Evolutionary conservation across 2,113 vertebrate species (phyloP).

Genomic region (Syrmaticus mikado): DNA sequence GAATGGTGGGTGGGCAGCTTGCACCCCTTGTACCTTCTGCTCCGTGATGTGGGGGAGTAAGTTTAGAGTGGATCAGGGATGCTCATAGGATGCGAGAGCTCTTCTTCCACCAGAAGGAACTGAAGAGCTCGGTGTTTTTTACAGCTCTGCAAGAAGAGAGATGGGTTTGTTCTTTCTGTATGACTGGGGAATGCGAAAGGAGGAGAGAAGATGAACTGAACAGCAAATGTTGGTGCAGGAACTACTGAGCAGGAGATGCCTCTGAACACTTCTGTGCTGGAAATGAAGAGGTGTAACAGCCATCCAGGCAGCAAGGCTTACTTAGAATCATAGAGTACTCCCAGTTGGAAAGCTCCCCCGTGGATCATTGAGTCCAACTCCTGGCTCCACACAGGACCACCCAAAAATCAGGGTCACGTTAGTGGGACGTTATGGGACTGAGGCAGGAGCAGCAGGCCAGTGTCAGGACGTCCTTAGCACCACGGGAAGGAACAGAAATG

Average conservation of each 20-base stretch:
- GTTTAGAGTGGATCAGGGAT: neutral
- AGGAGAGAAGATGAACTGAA: neutral
- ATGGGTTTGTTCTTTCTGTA: neutral
- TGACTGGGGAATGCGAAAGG: neutral
- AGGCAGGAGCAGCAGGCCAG: neutral
- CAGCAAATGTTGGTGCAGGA: neutral
- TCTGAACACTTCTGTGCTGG: neutral
- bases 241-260: neutral
- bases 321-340: neutral
- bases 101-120: neutral
- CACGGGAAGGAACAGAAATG: neutral
- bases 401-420: neutral
- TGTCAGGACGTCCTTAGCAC: neutral
- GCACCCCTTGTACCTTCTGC: neutral
- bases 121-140: neutral
- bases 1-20: neutral
- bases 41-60: neutral
- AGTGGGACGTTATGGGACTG: neutral
- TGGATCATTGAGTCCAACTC: neutral
- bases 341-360: no score
- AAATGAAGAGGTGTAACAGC: neutral
- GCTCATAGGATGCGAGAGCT: fast-evolving
- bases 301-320: neutral
- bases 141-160: neutral
- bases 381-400: no score